Evolutionary conservation across 2,888 invertebrate genomes (phyloP).

Genomic region (Xestia sexstrigata): DNA sequence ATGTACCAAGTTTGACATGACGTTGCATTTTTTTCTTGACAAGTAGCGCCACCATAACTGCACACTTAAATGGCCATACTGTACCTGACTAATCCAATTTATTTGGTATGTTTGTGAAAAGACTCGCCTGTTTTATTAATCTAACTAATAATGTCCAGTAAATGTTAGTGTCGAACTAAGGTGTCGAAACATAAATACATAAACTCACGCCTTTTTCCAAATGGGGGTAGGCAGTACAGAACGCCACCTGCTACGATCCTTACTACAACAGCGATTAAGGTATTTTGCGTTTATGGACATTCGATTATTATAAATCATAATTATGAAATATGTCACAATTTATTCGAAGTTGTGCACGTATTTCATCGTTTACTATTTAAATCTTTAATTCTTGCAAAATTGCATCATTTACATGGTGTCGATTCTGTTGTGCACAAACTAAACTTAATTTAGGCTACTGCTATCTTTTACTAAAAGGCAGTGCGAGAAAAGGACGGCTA

Average conservation of each 20-base stretch:
- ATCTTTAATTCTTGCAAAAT: not conserved
- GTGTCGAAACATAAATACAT: not conserved
- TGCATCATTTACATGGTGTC: too few relatives aligned
- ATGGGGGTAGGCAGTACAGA: not conserved
- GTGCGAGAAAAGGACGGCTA: too few relatives aligned
- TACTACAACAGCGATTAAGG: not conserved
- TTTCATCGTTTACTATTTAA: constrained; percentile 4
- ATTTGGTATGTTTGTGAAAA: not conserved
- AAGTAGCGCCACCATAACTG: too few relatives aligned
- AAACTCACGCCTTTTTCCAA: not conserved
- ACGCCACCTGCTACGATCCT: too few relatives aligned
- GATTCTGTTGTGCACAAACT: too few relatives aligned
- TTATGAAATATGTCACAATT: constrained; percentile 7
- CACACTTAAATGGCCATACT: not conserved
- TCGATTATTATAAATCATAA: not conserved
- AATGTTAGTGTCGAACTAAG: not conserved
- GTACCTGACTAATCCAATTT: not conserved
- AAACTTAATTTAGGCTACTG: too few relatives aligned
- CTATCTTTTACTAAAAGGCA: too few relatives aligned
- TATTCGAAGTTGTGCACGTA: constrained; percentile 34
- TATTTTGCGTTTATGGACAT: too few relatives aligned
- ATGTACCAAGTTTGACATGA: not conserved
- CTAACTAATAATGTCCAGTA: not conserved
- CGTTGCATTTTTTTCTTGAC: not conserved
- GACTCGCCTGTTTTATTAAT: not conserved